Percentiles rank a stretch among this genome's conserved stretches.
Conservation (phyloP, 2,797 vertebrate genomes). For the Australoheros facetus region DNA sequence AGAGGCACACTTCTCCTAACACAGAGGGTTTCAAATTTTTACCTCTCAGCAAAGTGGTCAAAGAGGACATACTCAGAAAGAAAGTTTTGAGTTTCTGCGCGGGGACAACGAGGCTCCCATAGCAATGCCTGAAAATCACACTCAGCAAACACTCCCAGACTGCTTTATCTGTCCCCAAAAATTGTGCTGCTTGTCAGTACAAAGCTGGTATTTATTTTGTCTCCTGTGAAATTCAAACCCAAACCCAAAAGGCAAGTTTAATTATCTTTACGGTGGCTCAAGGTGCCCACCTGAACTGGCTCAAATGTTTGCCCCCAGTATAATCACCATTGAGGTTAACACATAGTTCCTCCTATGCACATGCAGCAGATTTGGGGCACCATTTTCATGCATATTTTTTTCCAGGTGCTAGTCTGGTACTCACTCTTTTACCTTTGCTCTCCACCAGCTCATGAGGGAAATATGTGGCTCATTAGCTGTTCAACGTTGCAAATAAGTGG, state of each 20-base stretch:
- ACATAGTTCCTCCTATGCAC: too few relatives aligned
- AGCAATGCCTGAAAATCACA: accelerated
- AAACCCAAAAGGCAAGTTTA: background rate
- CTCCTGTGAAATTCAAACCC: background rate
- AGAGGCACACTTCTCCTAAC: background rate
- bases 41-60: conserved; percentile 2
- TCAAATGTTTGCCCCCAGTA: too few relatives aligned
- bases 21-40: background rate
- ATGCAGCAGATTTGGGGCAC: too few relatives aligned
- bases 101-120: background rate
- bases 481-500: background rate
- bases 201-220: background rate
- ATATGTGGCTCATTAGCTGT: background rate
- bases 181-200: background rate
- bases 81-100: background rate
- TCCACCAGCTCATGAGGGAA: background rate
- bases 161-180: background rate
- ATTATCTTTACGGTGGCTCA: background rate
- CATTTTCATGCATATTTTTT: background rate
- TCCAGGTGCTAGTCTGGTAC: background rate
- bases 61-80: background rate
- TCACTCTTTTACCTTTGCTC: background rate
- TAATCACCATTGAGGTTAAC: too few relatives aligned
- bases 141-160: background rate
- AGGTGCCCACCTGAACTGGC: too few relatives aligned